A percentile compares a stretch with the other conserved stretches of the same genome.
Conservation (phyloP, 2,797 vertebrate genomes). For the Labeo calbasu region DNA sequence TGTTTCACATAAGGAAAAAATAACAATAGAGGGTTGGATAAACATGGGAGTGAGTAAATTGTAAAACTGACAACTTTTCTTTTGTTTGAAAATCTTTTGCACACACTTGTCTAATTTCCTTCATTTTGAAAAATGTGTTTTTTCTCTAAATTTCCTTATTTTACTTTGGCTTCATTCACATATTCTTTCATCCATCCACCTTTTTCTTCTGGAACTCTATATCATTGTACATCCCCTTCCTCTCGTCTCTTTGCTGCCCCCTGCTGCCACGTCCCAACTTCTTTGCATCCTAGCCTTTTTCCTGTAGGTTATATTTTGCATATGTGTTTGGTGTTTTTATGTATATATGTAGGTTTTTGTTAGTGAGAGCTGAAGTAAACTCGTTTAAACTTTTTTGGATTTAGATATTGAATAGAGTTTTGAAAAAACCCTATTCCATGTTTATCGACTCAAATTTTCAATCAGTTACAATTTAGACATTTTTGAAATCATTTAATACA, state of each 20-base stretch:
- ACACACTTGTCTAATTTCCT: not conserved
- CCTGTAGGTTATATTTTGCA: slow-evolving; percentile 1
- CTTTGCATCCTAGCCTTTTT: slow-evolving; percentile 17
- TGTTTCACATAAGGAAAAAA: not conserved
- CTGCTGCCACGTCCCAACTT: slow-evolving; percentile 47
- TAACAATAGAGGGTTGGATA: not conserved
- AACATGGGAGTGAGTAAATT: not conserved
- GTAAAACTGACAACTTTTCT: not conserved
- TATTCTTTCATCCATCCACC: slow-evolving; percentile 34
- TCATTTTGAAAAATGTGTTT: not conserved
- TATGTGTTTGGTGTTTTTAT: not conserved
- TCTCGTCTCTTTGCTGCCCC: slow-evolving; percentile 58
- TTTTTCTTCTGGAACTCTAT: slow-evolving; percentile 17
- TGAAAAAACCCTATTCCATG: not conserved
- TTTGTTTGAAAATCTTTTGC: not conserved
- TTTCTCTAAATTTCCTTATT: slow-evolving; percentile 66
- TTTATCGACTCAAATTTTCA: not conserved
- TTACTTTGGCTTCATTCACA: slow-evolving; percentile 47
- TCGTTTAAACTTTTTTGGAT: not conserved
- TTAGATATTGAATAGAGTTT: not conserved
- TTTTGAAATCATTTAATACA: not conserved
- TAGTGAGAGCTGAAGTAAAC: not conserved
- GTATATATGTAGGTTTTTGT: not conserved
- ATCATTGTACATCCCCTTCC: slow-evolving; percentile 18
- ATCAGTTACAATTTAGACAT: not conserved